Conservation (phyloP, 2,797 vertebrate genomes). For the Hippocampus kuda region DNA sequence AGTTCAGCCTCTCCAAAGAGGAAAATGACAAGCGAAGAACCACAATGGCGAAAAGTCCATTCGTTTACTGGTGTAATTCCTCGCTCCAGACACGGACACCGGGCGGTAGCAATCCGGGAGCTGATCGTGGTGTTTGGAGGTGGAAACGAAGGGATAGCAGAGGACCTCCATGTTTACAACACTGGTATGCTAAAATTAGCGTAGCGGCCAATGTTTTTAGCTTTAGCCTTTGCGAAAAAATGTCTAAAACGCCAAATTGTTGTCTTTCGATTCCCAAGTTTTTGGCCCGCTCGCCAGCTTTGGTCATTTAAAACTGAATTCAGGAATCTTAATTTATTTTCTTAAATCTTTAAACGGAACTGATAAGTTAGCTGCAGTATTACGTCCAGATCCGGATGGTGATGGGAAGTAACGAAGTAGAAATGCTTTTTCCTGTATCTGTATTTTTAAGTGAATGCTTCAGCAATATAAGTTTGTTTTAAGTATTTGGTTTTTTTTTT, state of each 20-base stretch:
- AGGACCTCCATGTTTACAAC: slow-evolving; percentile 93
- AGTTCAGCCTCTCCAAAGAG: slow-evolving; percentile 20
- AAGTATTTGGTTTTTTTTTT: no score
- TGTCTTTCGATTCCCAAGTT: background rate
- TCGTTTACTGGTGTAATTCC: slow-evolving; percentile 82
- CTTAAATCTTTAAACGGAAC: background rate
- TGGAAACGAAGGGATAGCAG: slow-evolving; percentile 93
- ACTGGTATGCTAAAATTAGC: slow-evolving; percentile 72
- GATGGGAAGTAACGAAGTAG: background rate
- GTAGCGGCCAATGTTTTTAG: slow-evolving; percentile 59
- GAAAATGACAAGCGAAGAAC: slow-evolving; percentile 47
- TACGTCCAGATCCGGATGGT: background rate
- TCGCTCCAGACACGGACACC: slow-evolving; percentile 86
- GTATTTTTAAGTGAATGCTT: background rate
- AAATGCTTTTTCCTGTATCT: background rate
- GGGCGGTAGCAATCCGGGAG: slow-evolving; percentile 86
- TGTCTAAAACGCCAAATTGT: background rate
- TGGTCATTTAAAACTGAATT: no score
- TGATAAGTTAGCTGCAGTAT: background rate
- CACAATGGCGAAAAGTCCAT: slow-evolving; percentile 79
- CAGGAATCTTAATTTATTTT: no score
- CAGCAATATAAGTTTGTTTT: no score
- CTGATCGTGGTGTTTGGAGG: slow-evolving; percentile 89
- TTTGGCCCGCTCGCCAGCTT: no score
- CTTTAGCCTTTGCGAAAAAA: slow-evolving; percentile 6